Evolutionary conservation across 1,140 invertebrate species (phyloP), one percentile per base, ranked within the genome.

Genomic region (Maniola jurtina): DNA sequence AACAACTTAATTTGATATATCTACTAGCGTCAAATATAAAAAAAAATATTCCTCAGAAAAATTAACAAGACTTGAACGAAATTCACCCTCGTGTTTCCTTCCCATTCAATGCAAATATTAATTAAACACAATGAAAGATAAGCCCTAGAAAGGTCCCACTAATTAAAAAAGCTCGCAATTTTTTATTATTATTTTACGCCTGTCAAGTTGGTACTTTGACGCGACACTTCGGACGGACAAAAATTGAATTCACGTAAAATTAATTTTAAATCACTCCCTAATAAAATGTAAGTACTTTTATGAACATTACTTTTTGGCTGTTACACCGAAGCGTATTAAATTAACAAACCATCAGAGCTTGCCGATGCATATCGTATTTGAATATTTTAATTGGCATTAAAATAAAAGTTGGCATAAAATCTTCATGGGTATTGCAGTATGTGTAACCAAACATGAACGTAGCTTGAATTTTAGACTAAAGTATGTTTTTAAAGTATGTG

Each of bases 241-340:
- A 71, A 79, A 72, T 70, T 72, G 36, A 76, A 73, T 77, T 75
- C 66, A 55, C 61, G 58, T 50, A 56, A 73, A 77, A 77, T 79
- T 79, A 76, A 77, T 75, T 72, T 74, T 69, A 71, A 74, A 75
- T 76, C 64, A 66, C 33, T 45, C 42, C 63, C 38, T 60, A 80
- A 76, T 76, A 75, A 71, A 72, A 66, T 61, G 40, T 45, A 38
- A 62, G 59, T 50, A 61, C 45, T 45, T 45, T 45, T 5, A n/a
- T 34, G 34, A 35, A 16, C 57, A 55, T 63, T 56, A 35, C 15
- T 35, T 38, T 35, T 15, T 42, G 6, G 25, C 34, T 16, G 40
- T 72, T 38, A 72, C 71, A 70, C 61, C 63, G 63, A 15, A 33
- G 14, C 15, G 40, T 15, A 35, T 45, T n/a, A n/a, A 13, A 11